Conservation (phyloP, 1,140 invertebrate genomes). For the Philopotamus ludificatus region DNA sequence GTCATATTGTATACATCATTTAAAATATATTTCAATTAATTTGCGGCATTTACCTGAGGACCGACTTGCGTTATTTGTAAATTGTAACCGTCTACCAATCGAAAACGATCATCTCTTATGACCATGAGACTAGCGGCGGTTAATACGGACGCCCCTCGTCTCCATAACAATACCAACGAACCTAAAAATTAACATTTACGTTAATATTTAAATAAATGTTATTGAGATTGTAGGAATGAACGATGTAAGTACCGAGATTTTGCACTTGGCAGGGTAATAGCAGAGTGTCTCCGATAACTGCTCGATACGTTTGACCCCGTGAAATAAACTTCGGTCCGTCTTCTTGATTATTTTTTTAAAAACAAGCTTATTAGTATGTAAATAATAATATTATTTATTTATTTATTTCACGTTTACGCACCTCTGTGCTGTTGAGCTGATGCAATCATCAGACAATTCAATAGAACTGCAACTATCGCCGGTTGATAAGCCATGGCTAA, state of each 20-base stretch:
- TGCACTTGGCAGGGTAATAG: slow-evolving; percentile 74
- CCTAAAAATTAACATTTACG: slow-evolving; percentile 49
- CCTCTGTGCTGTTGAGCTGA: background rate
- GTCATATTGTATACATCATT: background rate
- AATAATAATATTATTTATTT: background rate
- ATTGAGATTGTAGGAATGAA: background rate
- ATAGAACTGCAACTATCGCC: no score
- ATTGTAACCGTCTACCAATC: slow-evolving; percentile 68
- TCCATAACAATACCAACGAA: slow-evolving; percentile 64
- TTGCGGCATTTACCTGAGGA: slow-evolving; percentile 46
- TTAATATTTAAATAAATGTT: background rate
- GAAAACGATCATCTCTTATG: slow-evolving; percentile 64
- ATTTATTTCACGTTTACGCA: background rate
- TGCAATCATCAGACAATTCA: background rate
- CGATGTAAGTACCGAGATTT: slow-evolving; percentile 61
- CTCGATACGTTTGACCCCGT: slow-evolving; percentile 69
- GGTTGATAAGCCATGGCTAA: background rate
- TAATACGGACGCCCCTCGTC: slow-evolving; percentile 64
- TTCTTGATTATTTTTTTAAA: slow-evolving; percentile 47
- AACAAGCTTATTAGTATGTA: background rate
- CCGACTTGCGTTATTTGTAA: slow-evolving; percentile 65
- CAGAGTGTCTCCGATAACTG: slow-evolving; percentile 71
- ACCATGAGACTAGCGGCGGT: slow-evolving; percentile 71
- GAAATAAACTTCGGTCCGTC: slow-evolving; percentile 67
- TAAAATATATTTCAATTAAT: background rate